Base-by-base conservation (phyloP, 1,140 invertebrate genomes). In the Amphibalanus amphitrite region DNA sequence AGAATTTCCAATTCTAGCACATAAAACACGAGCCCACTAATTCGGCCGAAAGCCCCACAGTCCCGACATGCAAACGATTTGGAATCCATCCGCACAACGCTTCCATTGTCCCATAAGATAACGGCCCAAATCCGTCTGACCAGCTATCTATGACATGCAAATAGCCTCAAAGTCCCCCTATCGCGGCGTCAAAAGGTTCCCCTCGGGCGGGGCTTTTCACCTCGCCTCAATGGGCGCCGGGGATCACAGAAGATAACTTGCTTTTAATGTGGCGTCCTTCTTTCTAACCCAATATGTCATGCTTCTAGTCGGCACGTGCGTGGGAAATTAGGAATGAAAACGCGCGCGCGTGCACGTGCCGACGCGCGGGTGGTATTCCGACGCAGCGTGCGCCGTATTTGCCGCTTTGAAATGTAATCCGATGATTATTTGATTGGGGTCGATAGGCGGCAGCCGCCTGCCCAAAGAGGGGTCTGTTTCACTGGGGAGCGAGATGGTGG, bases 261-360 rank as follows among this genome's bases (percentile, higher is more conserved):
- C 47, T 59, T 59, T 59, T 59, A 59, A 59, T 59, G 47, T 59
- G 47, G 47, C 47, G 47, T 59, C 47, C 47, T 59, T 20, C 47
- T 59, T 59, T 59, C 13, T 59, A 59, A 59, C 13, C 47, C 47
- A 59, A 59, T 59, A 59, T 59, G 47, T 59, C 47, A 59, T 59
- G 47, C 47, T 59, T 23, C 47, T 23, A 59, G 13, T 59, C 13
- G 13, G 20, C 47, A 59, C 47, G 47, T 59, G 47, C 47, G 47
- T 59, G 47, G 47, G 47, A 59, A 59, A 59, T 59, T 59, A 59
- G 47, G 47, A 59, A 59, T 59, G 47, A 59, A 59, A 59, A 59
- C 20, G 47, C 47, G 13, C 17, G 10, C 47, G 6, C 6, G 20
- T 8, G 6, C 47, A 59, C 47, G 47, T 59, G 47, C 47, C 47